phyloP scores from a whole-genome alignment of 2,113 vertebrate genomes.

The Pluvianellus socialis region DNA sequence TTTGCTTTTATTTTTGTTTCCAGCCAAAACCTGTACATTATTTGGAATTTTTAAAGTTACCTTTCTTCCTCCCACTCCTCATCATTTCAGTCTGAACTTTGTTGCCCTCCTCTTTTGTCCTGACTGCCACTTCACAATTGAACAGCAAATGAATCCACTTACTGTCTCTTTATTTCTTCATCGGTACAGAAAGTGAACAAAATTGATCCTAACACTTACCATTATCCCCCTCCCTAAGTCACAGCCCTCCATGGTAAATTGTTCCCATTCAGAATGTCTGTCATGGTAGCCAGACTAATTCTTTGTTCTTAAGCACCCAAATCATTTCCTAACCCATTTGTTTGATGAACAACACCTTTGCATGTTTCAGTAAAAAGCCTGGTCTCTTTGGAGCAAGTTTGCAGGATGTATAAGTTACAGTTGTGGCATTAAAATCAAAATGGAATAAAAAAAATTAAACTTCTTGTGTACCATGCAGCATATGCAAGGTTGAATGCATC shows the following conservation, averaged over 20 bases:
- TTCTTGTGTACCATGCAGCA: accelerated
- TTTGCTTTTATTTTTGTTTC: conserved; percentile 1
- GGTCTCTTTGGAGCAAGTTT: neutral
- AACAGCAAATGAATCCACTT: conserved; percentile 10
- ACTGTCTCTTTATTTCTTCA: conserved; percentile 2
- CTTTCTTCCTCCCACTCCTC: neutral
- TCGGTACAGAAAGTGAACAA: conserved; percentile 17
- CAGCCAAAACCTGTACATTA: neutral
- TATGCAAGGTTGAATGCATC: neutral
- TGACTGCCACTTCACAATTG: neutral
- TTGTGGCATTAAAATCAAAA: neutral
- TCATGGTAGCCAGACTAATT: neutral
- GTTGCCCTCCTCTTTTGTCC: neutral
- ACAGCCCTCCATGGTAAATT: neutral
- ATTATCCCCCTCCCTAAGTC: neutral
- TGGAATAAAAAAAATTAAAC: neutral
- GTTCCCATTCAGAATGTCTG: neutral
- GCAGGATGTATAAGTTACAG: neutral
- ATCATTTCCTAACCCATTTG: neutral
- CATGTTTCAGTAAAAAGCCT: neutral
- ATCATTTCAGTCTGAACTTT: neutral
- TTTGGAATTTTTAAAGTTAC: neutral
- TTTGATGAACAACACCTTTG: neutral
- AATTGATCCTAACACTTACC: conserved; percentile 1
- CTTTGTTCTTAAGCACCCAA: neutral